Evolutionary conservation across 2,888 invertebrate species (phyloP).

Genomic region (Falcaria lacertinaria): DNA sequence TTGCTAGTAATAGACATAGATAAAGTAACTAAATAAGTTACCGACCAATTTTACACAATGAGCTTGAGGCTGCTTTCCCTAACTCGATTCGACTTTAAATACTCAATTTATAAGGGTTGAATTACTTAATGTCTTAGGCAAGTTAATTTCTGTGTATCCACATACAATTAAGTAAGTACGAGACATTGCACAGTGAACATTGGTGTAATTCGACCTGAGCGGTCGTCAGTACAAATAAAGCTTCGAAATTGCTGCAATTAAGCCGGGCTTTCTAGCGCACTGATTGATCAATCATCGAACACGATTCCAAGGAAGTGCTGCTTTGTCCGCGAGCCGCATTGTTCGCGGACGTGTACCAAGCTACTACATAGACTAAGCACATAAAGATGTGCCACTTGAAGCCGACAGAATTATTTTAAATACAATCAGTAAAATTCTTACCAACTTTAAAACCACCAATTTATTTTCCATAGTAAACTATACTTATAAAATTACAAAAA

Average conservation of each 20-base stretch:
- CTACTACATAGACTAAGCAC: slow-evolving; percentile 25
- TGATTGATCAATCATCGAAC: slow-evolving; percentile 76
- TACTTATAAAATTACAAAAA: too few relatives aligned
- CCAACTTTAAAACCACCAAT: too few relatives aligned
- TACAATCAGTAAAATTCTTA: too few relatives aligned
- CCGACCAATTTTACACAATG: neutral
- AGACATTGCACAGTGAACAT: slow-evolving; percentile 23
- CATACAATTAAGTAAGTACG: neutral
- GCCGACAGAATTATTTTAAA: too few relatives aligned
- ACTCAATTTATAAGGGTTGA: neutral
- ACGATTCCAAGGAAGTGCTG: slow-evolving; percentile 62
- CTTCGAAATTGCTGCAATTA: slow-evolving; percentile 65
- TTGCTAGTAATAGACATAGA: too few relatives aligned
- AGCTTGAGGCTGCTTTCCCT: neutral
- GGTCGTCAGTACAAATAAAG: slow-evolving; percentile 66
- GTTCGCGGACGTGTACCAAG: slow-evolving; percentile 55
- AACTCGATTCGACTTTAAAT: neutral
- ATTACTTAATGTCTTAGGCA: slow-evolving; percentile 1
- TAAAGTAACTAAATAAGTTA: neutral
- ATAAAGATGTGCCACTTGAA: neutral
- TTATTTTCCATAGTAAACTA: too few relatives aligned
- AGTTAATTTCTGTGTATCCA: neutral
- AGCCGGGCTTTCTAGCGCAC: slow-evolving; percentile 68
- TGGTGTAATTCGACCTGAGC: slow-evolving; percentile 35
- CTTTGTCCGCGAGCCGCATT: slow-evolving; percentile 53